Base-by-base conservation (phyloP, 2,888 invertebrate species). In the Agrotis exclamationis region DNA sequence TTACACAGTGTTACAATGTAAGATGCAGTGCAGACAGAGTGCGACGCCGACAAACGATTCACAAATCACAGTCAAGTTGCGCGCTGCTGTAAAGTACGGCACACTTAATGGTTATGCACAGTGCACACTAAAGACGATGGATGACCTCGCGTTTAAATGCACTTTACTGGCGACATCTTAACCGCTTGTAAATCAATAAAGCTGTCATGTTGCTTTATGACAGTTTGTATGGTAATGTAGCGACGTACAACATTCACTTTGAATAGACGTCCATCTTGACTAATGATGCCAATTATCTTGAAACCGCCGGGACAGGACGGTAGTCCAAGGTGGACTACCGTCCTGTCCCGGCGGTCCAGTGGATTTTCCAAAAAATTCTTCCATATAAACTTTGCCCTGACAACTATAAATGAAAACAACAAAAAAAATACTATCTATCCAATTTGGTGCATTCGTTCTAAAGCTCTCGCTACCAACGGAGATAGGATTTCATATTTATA, bases 31-130 rank as follows among this genome's bases (percentile, higher is more conserved):
- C 65, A 64, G 80, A 79, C 80, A 64, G 69, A 58, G 51, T 53
- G 51, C 83, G 58, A 68, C 71, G 64, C 63, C 54, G 80, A 83
- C 80, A 71, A 79, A 81, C 72, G 79, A 83, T 73, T 72, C 81
- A 79, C 84, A 85, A 83, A 85, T 83, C 84, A 85, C 84, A 62
- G 76, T 54, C 53, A 66, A 81, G 69, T 79, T 63, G 74, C 59
- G 50, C 59, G 64, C 60, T 50, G 58, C 85, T 81, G 76, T 84
- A 85, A 84, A 85, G 76, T 76, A 71, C 72, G 57, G 57, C 70
- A 14, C 72, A 63, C 66, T 80, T 84, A 84, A 83, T 85, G 76
- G 76, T 76, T 79, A 85, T 85, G 81, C 79, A 71, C 63, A 72
- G 60, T 54, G 64, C 81, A 53, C 76, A 67, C 70, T 79, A 70